Evolutionary conservation across 2,113 vertebrate species (phyloP), one percentile per base, ranked within the genome.

Genomic region (Chionis minor): DNA sequence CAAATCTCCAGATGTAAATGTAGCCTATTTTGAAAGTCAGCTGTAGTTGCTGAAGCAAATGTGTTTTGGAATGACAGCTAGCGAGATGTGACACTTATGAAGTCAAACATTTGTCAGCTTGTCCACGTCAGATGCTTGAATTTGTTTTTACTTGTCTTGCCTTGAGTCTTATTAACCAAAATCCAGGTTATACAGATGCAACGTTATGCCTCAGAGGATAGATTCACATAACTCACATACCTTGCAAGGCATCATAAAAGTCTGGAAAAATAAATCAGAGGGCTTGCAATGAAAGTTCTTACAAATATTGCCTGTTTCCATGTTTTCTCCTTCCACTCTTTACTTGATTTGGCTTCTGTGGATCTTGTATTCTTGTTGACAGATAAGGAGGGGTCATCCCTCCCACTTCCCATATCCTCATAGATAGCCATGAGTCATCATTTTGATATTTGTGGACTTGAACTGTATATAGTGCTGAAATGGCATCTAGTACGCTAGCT

Each of bases 91-190:
- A 61, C 81, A 86, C 88, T 94, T 92, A 56, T 38, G 83, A 86
- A 94, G 72, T 91, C 90, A 88, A 95, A 66, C 67, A 94, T 94
- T 95, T 96, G 81, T 96, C 84, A 75, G 7, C 86, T 95, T 88
- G 75, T 94, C 88, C 84, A 59, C 87, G 78, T 94, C 88, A 87
- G 58, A 80, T 85, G 38, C 54, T 91, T 81, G 77, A 85, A 79
- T 94, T 90, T 93, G 40, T 32, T 95, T 90, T 83, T 15, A 22
- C 71, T 93, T 95, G 83, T 73, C 52, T 87, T 93, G 82, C 73
- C 87, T 88, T 51, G 54, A 93, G 69, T 91, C 73, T 85, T 91
- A 93, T 96, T 82, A 97, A 92, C 58, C 0, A 0, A 82, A 85
- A 81, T 79, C 47, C 61, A 89, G 78, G 80, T 81, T 87, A 44